A percentile compares a stretch with the other conserved stretches of the same genome.
phyloP scores from a whole-genome alignment of 2,888 invertebrate species.

The Yponomeuta malinellus region DNA sequence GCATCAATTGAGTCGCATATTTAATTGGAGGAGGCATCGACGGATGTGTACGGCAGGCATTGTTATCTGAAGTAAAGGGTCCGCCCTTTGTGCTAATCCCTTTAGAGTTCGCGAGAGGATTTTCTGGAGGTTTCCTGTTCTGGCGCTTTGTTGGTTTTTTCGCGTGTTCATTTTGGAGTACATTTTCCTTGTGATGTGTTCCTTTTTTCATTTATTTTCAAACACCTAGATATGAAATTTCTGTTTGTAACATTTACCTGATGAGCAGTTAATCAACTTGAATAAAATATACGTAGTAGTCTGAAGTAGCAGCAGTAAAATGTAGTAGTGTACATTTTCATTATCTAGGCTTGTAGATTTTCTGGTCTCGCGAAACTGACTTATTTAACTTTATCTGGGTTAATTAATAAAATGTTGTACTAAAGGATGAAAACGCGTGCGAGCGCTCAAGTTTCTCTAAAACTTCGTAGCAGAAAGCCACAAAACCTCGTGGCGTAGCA shows the following conservation, averaged over 20 bases:
- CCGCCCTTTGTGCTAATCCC: constrained; percentile 3
- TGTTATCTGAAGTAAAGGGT: constrained; percentile 6
- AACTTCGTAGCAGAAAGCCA: not conserved
- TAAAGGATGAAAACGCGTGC: too few relatives aligned
- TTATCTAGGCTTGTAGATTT: too few relatives aligned
- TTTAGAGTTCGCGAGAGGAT: not conserved
- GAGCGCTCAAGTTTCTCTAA: not conserved
- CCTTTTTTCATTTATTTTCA: not conserved
- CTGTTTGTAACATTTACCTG: too few relatives aligned
- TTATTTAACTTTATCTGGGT: too few relatives aligned
- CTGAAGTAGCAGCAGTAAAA: too few relatives aligned
- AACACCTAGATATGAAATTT: too few relatives aligned
- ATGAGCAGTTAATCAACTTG: too few relatives aligned
- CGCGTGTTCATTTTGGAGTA: not conserved
- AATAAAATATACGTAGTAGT: too few relatives aligned
- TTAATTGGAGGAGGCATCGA: constrained; percentile 49
- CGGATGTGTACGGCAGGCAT: constrained; percentile 5
- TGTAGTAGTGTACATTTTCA: too few relatives aligned
- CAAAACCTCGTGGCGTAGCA: not conserved
- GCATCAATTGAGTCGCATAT: constrained; percentile 66
- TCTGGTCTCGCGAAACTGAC: too few relatives aligned
- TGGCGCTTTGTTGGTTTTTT: not conserved
- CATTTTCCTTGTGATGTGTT: not conserved
- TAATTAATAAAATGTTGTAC: too few relatives aligned
- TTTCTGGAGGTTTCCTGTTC: not conserved